Percentiles rank a stretch among this genome's conserved stretches.
These are phyloP conservation scores for Myotis daubentonii DNA, from an alignment of 2,797 vertebrate species.

Conservation along the genomic window DNA sequence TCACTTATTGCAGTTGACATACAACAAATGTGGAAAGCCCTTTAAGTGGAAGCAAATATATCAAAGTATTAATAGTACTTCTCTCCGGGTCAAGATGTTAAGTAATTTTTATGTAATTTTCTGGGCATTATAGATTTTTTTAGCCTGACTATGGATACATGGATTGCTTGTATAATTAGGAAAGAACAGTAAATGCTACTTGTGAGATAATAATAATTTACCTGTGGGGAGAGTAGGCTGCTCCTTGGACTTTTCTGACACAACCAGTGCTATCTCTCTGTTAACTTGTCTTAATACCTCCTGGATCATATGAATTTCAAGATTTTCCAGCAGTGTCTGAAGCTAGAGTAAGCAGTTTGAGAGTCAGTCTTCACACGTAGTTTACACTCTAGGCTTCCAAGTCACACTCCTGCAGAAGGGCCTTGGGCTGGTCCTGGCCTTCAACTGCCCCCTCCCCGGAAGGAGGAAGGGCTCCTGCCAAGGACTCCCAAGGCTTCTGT, in stretches of 20 bases:
- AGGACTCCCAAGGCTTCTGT: neutral
- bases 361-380: neutral
- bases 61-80: neutral
- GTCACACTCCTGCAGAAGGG: neutral
- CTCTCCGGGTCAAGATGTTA: neutral
- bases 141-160: neutral
- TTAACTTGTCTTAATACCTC: constrained; percentile 85
- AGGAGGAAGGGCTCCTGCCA: neutral
- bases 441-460: neutral
- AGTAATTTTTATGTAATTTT: neutral
- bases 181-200: neutral
- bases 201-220: constrained; percentile 67
- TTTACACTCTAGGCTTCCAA: neutral
- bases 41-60: neutral
- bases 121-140: neutral
- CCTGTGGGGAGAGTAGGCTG: constrained; percentile 84
- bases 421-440: neutral
- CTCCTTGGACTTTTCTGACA: constrained; percentile 86
- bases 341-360: constrained; percentile 81
- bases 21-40: neutral
- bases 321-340: constrained; percentile 88
- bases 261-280: constrained; percentile 83
- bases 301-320: constrained; percentile 88
- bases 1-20: neutral
- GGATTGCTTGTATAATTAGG: neutral